A percentile compares a stretch with the other conserved stretches of the same genome.
phyloP scores from a whole-genome alignment of 2,888 invertebrate species.

The Podabrus alpinus region DNA sequence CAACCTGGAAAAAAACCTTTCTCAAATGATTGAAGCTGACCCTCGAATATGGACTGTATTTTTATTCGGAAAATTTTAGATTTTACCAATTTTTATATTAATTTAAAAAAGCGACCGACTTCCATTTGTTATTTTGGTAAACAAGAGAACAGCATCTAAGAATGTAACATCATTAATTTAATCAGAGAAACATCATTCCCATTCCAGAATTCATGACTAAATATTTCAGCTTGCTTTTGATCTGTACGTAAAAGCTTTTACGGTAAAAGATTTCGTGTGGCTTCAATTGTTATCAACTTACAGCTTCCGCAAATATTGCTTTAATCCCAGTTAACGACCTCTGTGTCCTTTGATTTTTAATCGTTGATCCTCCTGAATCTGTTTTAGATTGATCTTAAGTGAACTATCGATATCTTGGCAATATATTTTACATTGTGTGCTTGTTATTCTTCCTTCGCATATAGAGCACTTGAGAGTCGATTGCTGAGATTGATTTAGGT shows the following conservation, averaged over 20 bases:
- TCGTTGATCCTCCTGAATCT: neutral
- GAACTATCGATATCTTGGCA: neutral
- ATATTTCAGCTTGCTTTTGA: too few relatives aligned
- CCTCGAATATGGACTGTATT: neutral
- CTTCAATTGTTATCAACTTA: too few relatives aligned
- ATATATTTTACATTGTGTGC: neutral
- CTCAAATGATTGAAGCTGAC: neutral
- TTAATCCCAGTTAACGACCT: neutral
- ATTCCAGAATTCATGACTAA: too few relatives aligned
- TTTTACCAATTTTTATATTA: neutral
- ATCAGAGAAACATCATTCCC: too few relatives aligned
- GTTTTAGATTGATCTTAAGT: neutral
- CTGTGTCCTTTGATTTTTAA: neutral
- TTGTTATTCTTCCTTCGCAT: neutral
- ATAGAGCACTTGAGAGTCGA: neutral
- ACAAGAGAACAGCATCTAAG: too few relatives aligned
- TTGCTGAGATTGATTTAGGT: neutral
- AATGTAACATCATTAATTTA: too few relatives aligned
- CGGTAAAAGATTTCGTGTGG: too few relatives aligned
- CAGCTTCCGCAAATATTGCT: too few relatives aligned
- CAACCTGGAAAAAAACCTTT: constrained; percentile 1
- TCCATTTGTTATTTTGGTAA: too few relatives aligned
- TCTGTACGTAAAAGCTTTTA: too few relatives aligned
- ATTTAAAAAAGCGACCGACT: too few relatives aligned
- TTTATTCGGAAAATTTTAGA: neutral